Conservation (phyloP, 1,140 invertebrate genomes). For the Sitobion miscanthi region DNA sequence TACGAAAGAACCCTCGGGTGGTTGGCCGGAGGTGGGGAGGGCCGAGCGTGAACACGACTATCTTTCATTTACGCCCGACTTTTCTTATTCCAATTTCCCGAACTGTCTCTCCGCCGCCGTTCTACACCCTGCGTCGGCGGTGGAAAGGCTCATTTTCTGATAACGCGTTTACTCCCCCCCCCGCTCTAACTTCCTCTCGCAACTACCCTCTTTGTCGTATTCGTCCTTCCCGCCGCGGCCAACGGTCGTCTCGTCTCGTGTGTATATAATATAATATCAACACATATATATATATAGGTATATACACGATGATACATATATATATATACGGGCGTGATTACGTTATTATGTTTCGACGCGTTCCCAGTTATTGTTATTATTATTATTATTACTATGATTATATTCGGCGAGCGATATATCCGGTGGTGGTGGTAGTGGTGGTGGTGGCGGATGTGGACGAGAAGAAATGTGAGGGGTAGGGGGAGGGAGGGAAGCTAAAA, state of each 20-base stretch:
- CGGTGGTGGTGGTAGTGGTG: background rate
- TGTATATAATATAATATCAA: background rate
- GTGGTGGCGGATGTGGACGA: background rate
- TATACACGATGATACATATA: background rate
- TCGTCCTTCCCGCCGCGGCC: slow-evolving; percentile 6
- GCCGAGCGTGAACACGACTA: slow-evolving; percentile 57
- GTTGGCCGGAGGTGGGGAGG: background rate
- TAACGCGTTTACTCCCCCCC: background rate
- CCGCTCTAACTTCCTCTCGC: background rate
- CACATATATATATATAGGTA: background rate
- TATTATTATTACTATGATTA: slow-evolving; percentile 27
- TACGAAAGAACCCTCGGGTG: slow-evolving; percentile 31
- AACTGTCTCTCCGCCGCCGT: slow-evolving; percentile 57
- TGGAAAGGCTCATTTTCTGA: slow-evolving; percentile 57
- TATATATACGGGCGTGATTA: slow-evolving; percentile 2
- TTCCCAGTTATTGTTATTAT: slow-evolving; percentile 49
- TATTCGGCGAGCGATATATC: slow-evolving; percentile 23
- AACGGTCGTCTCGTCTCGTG: slow-evolving; percentile 13
- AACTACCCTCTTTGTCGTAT: background rate
- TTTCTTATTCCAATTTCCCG: slow-evolving; percentile 61
- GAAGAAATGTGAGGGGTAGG: background rate
- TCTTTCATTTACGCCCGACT: slow-evolving; percentile 61
- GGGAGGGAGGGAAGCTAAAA: background rate
- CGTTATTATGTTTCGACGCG: slow-evolving; percentile 60
- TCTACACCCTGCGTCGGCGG: slow-evolving; percentile 1